Evolutionary conservation across 2,113 vertebrate species (phyloP).

Genomic region (Periophthalmodon schlosseri): DNA sequence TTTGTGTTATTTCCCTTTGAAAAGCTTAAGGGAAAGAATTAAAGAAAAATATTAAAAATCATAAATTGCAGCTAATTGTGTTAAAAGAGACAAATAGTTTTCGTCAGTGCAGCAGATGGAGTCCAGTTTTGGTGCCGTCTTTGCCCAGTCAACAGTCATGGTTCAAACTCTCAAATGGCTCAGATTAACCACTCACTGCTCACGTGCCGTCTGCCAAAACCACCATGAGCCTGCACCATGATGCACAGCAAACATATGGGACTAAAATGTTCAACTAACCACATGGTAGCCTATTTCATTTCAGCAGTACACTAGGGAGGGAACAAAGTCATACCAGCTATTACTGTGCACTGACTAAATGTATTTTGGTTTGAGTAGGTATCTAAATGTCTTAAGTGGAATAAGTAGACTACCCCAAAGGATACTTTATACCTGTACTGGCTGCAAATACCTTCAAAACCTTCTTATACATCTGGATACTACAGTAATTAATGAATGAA

Average conservation of each 20-base stretch:
- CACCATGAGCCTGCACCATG: conserved; percentile 11
- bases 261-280: neutral
- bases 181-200: conserved; percentile 16
- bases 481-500: no score
- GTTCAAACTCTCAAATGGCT: conserved; percentile 26
- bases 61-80: neutral
- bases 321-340: neutral
- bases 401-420: neutral
- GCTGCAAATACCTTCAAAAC: neutral
- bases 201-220: conserved; percentile 13
- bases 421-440: neutral
- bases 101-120: conserved; percentile 57
- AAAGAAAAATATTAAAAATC: neutral
- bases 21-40: neutral
- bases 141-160: conserved; percentile 43
- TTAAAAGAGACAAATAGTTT: conserved; percentile 7
- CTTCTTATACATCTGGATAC: no score
- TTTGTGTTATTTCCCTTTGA: no score
- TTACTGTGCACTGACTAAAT: neutral
- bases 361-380: neutral
- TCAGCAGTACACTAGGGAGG: neutral
- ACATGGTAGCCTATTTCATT: neutral
- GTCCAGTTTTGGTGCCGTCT: conserved; percentile 46
- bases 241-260: conserved; percentile 13
- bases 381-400: neutral